Conservation (phyloP, 2,113 vertebrate species). For the Eudyptes chrysolophus region DNA sequence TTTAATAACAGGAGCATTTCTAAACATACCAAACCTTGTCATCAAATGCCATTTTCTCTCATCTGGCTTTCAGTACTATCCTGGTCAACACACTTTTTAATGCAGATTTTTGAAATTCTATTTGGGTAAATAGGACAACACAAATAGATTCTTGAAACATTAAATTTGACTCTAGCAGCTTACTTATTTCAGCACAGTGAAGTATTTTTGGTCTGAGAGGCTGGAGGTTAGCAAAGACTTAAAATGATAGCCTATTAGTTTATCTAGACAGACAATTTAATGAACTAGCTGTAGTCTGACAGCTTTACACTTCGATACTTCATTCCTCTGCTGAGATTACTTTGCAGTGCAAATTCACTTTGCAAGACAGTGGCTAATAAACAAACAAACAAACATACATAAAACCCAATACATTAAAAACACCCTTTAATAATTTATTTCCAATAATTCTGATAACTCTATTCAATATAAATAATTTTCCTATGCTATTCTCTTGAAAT, state of each 20-base stretch:
- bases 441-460: background rate
- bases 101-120: background rate
- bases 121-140: background rate
- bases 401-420: fast-evolving
- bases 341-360: background rate
- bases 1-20: conserved; percentile 17
- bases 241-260: background rate
- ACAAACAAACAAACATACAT: background rate
- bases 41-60: background rate
- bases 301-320: background rate
- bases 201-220: background rate
- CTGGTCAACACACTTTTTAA: background rate
- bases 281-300: background rate
- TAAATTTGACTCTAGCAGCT: background rate
- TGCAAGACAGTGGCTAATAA: background rate
- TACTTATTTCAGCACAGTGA: background rate
- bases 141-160: background rate
- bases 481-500: background rate
- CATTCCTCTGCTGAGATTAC: background rate
- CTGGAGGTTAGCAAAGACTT: background rate
- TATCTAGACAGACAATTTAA: background rate
- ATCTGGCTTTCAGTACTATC: background rate
- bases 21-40: background rate
- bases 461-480: background rate
- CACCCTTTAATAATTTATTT: background rate